Evolutionary conservation across 2,797 vertebrate genomes (phyloP), one percentile per base, ranked within the genome.

Genomic region (Chanos chanos): DNA sequence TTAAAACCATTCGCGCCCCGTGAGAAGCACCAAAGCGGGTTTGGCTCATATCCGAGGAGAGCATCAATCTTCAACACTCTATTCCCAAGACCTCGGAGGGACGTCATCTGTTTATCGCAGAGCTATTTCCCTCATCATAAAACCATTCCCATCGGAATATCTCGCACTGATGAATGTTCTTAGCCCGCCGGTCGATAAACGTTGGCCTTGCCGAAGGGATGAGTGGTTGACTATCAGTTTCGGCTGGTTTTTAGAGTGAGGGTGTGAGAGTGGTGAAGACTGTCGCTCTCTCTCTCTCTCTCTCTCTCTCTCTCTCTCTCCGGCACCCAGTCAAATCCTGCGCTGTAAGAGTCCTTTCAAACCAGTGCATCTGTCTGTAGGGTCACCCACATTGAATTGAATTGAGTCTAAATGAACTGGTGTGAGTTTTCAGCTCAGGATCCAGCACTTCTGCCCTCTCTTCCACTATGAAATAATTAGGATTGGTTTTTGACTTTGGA

Each of bases 61-160:
- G 52, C 67, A 81, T 70, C 71, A 78, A 82, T 80, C 62, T 44
- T 63, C 33, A 33, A 19, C 71, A 71, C 52, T 60, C 56, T 68
- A 66, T 74, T 37, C 61, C 62, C 63, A 79, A 81, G 79, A 77
- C 81, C 74, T 77, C 36, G 27, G 68, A 64, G 70, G 68, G 37
- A 70, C 53, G 7, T 63, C 73, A 79, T 74, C 45, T 70, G 65
- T 68, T 73, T 60, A 74, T 79, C 75, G 74, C 65, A 70, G 36
- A 53, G 31, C 21, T 5, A 68, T 78, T 64, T 72, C 54, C 63
- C 43, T 59, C 62, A 61, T 64, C 64, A 69, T 63, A 66, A 61
- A 62, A 44, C 16, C 33, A 57, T 57, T 70, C 48, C 39, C 44
- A 60, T 4, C 68, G 43, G 55, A 59, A 39, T 44, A 57, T 30